Conservation (phyloP, 2,888 invertebrate species). For the Cheiracanthium punctorium region DNA sequence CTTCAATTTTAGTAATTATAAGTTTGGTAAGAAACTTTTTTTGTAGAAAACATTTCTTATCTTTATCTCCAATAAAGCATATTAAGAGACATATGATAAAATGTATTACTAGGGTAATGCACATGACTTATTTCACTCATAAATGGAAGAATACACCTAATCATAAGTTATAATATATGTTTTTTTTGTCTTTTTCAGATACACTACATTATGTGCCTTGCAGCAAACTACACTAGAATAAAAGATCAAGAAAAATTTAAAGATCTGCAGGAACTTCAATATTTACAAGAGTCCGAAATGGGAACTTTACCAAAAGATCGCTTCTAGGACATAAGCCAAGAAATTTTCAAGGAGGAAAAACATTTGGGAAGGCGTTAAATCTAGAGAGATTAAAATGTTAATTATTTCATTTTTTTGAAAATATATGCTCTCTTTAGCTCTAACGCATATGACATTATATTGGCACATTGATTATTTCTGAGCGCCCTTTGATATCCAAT, state of each 20-base stretch:
- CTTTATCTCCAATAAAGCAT: too few relatives aligned
- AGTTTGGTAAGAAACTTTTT: constrained; percentile 79
- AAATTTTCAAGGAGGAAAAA: constrained; percentile 67
- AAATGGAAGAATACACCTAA: too few relatives aligned
- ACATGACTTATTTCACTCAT: too few relatives aligned
- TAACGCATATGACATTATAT: too few relatives aligned
- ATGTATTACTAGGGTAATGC: too few relatives aligned
- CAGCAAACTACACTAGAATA: constrained; percentile 96
- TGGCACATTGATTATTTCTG: too few relatives aligned
- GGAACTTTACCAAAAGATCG: constrained; percentile 79
- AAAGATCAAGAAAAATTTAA: constrained; percentile 95
- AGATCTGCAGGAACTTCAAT: constrained; percentile 91
- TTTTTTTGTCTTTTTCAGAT: constrained; percentile 76
- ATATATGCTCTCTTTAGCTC: too few relatives aligned
- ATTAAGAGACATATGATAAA: too few relatives aligned
- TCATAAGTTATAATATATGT: background rate
- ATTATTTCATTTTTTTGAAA: too few relatives aligned
- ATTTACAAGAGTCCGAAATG: constrained; percentile 83
- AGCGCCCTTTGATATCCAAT: too few relatives aligned
- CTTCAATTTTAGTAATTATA: constrained; percentile 88
- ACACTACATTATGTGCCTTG: constrained; percentile 94
- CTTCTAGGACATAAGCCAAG: constrained; percentile 71
- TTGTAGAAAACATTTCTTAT: too few relatives aligned
- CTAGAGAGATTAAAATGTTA: background rate
- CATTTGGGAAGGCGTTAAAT: constrained; percentile 41